Evolutionary conservation across 2,113 vertebrate genomes (phyloP).

Genomic region (Myiozetetes cayanensis): DNA sequence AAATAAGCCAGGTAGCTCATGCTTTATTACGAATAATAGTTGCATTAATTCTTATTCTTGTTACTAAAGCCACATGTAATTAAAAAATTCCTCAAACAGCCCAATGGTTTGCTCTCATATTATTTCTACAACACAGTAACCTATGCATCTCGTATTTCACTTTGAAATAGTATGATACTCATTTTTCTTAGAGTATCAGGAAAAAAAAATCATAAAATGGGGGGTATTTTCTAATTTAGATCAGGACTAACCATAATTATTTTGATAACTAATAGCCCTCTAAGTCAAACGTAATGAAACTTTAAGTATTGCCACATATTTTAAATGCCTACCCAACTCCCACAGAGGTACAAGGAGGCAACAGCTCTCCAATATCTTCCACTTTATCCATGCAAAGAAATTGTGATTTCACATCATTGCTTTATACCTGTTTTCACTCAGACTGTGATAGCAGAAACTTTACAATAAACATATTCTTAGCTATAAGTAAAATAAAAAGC

Average conservation of each 20-base stretch:
- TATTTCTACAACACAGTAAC: slow-evolving; percentile 24
- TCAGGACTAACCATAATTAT: not conserved
- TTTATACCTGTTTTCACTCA: slow-evolving; percentile 54
- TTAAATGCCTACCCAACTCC: slow-evolving; percentile 40
- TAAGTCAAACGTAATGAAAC: slow-evolving; percentile 53
- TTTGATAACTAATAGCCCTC: slow-evolving; percentile 2
- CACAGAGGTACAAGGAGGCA: not conserved
- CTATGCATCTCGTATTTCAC: not conserved
- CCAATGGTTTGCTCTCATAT: not conserved
- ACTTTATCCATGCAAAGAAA: not conserved
- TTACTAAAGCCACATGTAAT: slow-evolving; percentile 55
- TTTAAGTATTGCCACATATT: slow-evolving; percentile 37
- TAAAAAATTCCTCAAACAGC: slow-evolving; percentile 51
- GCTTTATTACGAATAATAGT: slow-evolving; percentile 54
- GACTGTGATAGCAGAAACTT: slow-evolving; percentile 42
- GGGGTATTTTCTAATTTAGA: not conserved
- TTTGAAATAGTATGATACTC: not conserved
- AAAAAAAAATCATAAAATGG: not conserved
- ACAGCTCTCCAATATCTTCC: not conserved
- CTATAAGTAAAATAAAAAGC: slow-evolving; percentile 65
- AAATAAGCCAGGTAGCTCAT: slow-evolving; percentile 37
- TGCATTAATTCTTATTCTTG: slow-evolving; percentile 45
- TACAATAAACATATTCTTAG: slow-evolving; percentile 66
- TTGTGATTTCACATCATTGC: not conserved
- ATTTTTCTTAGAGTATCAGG: not conserved